Base-by-base conservation (phyloP, 2,797 vertebrate genomes). In the Acestrorhynchus altus region DNA sequence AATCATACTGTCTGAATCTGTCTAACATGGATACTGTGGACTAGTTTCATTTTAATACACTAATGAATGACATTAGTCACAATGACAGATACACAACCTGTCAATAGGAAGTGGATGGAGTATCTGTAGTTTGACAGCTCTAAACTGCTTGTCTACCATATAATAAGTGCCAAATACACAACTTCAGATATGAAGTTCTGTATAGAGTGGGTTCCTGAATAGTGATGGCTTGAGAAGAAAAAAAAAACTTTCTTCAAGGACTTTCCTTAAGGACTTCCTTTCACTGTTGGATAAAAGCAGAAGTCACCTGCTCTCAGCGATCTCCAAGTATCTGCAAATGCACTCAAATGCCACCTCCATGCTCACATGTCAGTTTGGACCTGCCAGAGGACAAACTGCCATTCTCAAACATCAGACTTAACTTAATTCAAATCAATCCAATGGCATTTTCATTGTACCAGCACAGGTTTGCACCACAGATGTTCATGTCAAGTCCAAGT, bases 241-340 rank as follows among this genome's bases (percentile, higher is more conserved):
- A 31, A 59, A 26, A 31, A 18, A 31, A 59, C 57, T 31, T 35
- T 59, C 26, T 59, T 6, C 26, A 31, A 31, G 24, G 56, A 28
- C 16, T 59, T 59, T 28, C 56, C 16, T 13, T 26, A 31, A 59
- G 57, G 57, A 59, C 7, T 59, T 59, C 31, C 57, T 59, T 59
- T 59, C 13, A 59, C 57, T 16, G 57, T 5, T 31, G 57, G 57
- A 59, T 15, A 59, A 35, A 8, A 18, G 24, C 28, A 59, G 28
- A 59, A 59, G 26, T 59, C 28, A 12, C 8, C 28, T 26, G 24
- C 56, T 6, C 31, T 13, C n/a, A 16, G 26, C 8, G 26, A 26
- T 31, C 54, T 15, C 54, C 4, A 57, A 57, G 54, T 26, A 4
- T 59, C 54, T 15, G 22, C 12, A 28, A 15, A 28, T 28, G 2